phyloP scores from a whole-genome alignment of 1,140 invertebrate species.

The Hydropsyche tenuis region DNA sequence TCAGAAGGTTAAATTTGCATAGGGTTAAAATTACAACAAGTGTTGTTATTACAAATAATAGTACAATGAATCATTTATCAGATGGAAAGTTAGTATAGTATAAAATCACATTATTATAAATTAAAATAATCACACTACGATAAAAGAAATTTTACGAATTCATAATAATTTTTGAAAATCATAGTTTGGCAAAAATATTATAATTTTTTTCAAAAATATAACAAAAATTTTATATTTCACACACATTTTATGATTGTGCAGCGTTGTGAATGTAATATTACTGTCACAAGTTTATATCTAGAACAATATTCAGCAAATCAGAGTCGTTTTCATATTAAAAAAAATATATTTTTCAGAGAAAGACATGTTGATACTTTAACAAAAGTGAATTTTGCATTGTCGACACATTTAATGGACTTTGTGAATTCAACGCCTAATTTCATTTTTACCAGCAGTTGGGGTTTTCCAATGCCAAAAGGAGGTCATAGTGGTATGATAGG shows the following conservation, averaged over 20 bases:
- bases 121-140: too few relatives aligned
- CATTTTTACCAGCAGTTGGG: slow-evolving; percentile 58
- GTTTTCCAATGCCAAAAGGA: slow-evolving; percentile 54
- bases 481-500: slow-evolving; percentile 58
- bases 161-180: too few relatives aligned
- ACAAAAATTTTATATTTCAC: too few relatives aligned
- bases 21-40: slow-evolving; percentile 57
- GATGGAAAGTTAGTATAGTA: slow-evolving; percentile 57
- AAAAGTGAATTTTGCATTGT: slow-evolving; percentile 69
- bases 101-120: too few relatives aligned
- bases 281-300: too few relatives aligned
- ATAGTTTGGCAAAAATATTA: too few relatives aligned
- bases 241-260: too few relatives aligned
- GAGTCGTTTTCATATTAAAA: too few relatives aligned
- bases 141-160: too few relatives aligned
- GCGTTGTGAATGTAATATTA: too few relatives aligned
- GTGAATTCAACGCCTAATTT: slow-evolving; percentile 66
- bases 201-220: too few relatives aligned
- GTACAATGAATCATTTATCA: slow-evolving; percentile 66
- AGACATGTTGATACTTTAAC: slow-evolving; percentile 68
- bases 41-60: slow-evolving; percentile 65
- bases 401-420: slow-evolving; percentile 63
- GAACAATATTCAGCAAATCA: too few relatives aligned
- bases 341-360: slow-evolving; percentile 52
- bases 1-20: slow-evolving; percentile 58